Evolutionary conservation across 2,797 vertebrate species (phyloP).

Genomic region (Sarcoramphus papa): DNA sequence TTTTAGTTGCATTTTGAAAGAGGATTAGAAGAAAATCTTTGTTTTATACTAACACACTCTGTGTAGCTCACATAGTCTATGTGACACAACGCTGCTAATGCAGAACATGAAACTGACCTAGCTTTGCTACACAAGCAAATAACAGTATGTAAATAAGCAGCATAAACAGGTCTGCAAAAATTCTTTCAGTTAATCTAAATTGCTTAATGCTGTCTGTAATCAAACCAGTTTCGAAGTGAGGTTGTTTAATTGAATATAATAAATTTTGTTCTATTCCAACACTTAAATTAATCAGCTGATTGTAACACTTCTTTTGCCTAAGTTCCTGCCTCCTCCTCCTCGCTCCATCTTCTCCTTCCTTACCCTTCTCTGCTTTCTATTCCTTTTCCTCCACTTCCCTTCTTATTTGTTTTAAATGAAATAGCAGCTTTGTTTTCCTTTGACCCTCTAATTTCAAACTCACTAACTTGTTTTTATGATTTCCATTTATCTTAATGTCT

Average conservation of each 20-base stretch:
- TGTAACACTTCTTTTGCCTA: background rate
- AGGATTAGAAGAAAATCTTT: background rate
- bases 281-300: background rate
- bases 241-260: background rate
- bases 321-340: background rate
- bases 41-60: background rate
- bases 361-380: background rate
- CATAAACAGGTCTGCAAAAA: slow-evolving; percentile 17
- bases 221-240: background rate
- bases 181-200: background rate
- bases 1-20: background rate
- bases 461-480: background rate
- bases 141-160: background rate
- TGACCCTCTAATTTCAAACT: background rate
- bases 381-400: background rate
- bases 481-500: background rate
- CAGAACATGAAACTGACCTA: background rate
- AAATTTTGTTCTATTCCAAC: background rate
- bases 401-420: background rate
- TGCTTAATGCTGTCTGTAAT: background rate
- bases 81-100: background rate
- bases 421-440: background rate
- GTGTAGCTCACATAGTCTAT: background rate
- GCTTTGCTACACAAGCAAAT: background rate
- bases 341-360: background rate